Evolutionary conservation across 2,797 vertebrate genomes (phyloP).

Genomic region (Gadopsis marmoratus): DNA sequence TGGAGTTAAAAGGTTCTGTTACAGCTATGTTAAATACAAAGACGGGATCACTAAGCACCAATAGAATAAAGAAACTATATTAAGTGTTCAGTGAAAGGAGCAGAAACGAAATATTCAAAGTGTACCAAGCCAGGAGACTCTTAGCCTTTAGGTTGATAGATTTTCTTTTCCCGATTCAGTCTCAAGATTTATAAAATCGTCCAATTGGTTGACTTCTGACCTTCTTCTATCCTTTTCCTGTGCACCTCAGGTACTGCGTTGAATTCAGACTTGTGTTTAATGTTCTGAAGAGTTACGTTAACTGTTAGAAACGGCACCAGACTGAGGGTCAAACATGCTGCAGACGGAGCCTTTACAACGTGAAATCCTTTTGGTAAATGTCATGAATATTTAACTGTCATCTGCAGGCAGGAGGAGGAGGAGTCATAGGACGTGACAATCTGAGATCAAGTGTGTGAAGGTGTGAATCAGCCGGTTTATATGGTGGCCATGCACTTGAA

Average conservation of each 20-base stretch:
- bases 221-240: neutral
- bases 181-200: too few relatives aligned
- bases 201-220: neutral
- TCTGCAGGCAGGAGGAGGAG: constrained; percentile 61
- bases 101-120: too few relatives aligned
- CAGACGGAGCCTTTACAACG: constrained; percentile 11
- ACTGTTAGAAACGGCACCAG: constrained; percentile 1
- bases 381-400: constrained; percentile 76
- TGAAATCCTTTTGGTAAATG: constrained; percentile 35
- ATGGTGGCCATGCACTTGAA: constrained; percentile 88
- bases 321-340: constrained; percentile 1
- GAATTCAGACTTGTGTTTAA: neutral
- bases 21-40: too few relatives aligned
- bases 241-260: neutral
- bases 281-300: neutral
- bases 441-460: constrained; percentile 84
- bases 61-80: too few relatives aligned
- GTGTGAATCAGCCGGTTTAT: constrained; percentile 84
- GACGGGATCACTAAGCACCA: too few relatives aligned
- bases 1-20: too few relatives aligned
- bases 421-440: constrained; percentile 67
- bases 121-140: too few relatives aligned
- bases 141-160: too few relatives aligned
- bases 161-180: too few relatives aligned
- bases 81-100: too few relatives aligned